Evolutionary conservation across 2,888 invertebrate species (phyloP), one percentile per base, ranked within the genome.

Genomic region (Perizoma flavofasciatum): DNA sequence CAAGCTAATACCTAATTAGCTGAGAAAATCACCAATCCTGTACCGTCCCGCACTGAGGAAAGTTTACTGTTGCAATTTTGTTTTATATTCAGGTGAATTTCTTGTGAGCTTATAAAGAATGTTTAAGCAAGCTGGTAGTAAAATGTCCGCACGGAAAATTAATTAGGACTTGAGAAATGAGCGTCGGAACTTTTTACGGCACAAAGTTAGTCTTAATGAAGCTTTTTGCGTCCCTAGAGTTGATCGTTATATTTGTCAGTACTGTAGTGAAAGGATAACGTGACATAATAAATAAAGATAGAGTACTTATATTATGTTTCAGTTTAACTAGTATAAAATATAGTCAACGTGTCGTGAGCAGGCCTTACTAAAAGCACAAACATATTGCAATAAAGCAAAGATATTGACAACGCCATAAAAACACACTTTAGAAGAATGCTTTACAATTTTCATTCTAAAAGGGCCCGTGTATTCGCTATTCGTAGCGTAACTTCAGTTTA

Each of bases 131-230:
- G 37, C 37, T 11, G 47, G 7, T 41, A 47, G 46, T 37, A 40
- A 50, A 56, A 41, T 34, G 10, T 10, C 11, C 34, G n/a, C n/a
- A n/a, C n/a, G 10, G 6, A 35, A 10, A 48, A 48, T 48, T 48
- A 53, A 61, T 49, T 53, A 56, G 46, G 41, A 33, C 53, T 56
- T 56, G 53, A 56, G 11, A 41, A 61, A 61, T 56, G 56, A 43
- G 56, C 40, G 57, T 51, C 47, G 34, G 0, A 34, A 57, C 41
- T 61, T 61, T 57, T 61, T 49, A 46, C 49, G 53, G 34, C 51
- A 10, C 39, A 48, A 52, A 61, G 41, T 52, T 53, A 49, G 48
- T 60, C 48, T 44, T 56, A 56, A 55, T 60, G 44, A 52, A 53
- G 46, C 44, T 46, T 56, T 61, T 47, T 53, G 11, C 55, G 40